phyloP scores from a whole-genome alignment of 2,888 invertebrate genomes.

The Mycalesis mineus region DNA sequence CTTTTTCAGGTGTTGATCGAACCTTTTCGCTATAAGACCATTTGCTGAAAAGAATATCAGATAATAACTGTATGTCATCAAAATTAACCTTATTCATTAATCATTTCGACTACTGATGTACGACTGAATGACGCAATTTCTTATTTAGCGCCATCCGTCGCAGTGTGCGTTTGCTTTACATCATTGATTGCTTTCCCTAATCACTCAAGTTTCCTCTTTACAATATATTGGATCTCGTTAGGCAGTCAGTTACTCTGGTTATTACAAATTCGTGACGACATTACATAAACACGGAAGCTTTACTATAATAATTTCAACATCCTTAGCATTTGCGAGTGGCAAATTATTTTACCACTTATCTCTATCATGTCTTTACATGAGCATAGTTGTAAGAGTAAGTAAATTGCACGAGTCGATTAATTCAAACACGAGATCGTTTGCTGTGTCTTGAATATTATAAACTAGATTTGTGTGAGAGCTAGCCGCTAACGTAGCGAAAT shows the following conservation, averaged over 20 bases:
- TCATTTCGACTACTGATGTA: background rate
- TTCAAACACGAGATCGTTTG: background rate
- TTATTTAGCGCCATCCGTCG: background rate
- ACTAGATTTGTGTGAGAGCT: no score
- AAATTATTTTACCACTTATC: conserved; percentile 20
- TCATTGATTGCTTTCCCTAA: conserved; percentile 11
- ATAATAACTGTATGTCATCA: no score
- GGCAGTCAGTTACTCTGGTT: conserved; percentile 17
- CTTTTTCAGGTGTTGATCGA: no score
- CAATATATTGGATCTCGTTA: conserved; percentile 13
- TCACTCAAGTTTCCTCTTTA: conserved; percentile 9
- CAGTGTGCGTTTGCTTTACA: conserved; percentile 1
- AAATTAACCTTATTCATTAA: background rate
- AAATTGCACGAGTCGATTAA: background rate
- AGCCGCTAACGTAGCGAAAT: no score
- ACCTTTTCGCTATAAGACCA: no score
- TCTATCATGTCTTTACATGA: conserved; percentile 3
- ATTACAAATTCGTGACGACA: conserved; percentile 21
- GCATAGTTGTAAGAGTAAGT: background rate
- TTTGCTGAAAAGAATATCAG: no score
- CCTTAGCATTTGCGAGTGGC: conserved; percentile 31
- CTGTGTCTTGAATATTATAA: background rate
- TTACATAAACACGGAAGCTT: conserved; percentile 19
- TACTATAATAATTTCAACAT: conserved; percentile 21
- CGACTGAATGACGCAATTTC: conserved; percentile 2